These are phyloP conservation scores for Belonocnema kinseyi DNA, from an alignment of 1,140 invertebrate species.

Conservation along the genomic window DNA sequence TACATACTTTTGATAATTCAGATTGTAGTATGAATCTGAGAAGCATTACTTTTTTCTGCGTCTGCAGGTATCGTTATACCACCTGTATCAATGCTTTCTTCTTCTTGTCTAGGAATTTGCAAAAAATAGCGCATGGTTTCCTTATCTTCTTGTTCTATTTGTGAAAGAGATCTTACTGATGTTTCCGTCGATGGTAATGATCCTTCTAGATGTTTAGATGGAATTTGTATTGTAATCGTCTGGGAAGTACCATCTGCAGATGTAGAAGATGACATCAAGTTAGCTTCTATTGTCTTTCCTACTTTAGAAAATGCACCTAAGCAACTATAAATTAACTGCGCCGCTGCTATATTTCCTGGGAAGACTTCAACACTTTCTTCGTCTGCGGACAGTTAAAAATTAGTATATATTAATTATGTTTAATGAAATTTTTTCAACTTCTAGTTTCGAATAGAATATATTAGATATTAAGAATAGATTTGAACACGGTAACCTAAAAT, in stretches of 20 bases:
- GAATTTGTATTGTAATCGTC: slow-evolving; percentile 75
- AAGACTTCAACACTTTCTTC: slow-evolving; percentile 70
- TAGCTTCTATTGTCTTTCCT: slow-evolving; percentile 67
- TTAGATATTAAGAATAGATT: too few species aligned
- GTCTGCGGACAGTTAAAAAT: slow-evolving; percentile 44
- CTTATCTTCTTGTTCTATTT: slow-evolving; percentile 70
- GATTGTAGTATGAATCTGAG: slow-evolving; percentile 49
- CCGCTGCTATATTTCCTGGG: slow-evolving; percentile 75
- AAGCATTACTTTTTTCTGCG: slow-evolving; percentile 55
- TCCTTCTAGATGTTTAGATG: slow-evolving; percentile 66
- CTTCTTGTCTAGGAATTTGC: slow-evolving; percentile 73
- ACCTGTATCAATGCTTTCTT: slow-evolving; percentile 78
- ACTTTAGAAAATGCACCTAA: slow-evolving; percentile 73
- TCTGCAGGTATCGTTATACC: slow-evolving; percentile 80
- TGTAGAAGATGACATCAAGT: slow-evolving; percentile 72
- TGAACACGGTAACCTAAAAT: too few species aligned
- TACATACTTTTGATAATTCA: background rate
- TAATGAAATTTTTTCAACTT: too few species aligned
- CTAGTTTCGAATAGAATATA: too few species aligned
- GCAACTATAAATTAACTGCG: slow-evolving; percentile 77
- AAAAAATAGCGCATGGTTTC: slow-evolving; percentile 75
- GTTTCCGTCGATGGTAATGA: slow-evolving; percentile 61
- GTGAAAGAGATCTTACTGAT: slow-evolving; percentile 51
- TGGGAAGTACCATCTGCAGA: slow-evolving; percentile 73
- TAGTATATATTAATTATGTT: background rate